These are phyloP conservation scores for Crenuchus spilurus DNA, from an alignment of 2,797 vertebrate genomes.

Conservation along the genomic window DNA sequence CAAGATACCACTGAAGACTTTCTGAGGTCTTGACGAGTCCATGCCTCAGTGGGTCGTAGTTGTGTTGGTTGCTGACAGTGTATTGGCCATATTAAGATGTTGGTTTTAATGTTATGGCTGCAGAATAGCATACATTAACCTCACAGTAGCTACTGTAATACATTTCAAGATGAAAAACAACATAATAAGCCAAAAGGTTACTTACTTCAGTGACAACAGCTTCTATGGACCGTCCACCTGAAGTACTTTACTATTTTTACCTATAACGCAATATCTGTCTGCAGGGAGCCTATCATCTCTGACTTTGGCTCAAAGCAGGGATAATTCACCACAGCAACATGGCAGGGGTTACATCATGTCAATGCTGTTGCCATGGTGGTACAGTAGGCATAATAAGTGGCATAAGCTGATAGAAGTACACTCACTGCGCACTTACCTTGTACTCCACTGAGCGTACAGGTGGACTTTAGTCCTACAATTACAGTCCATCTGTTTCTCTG, in stretches of 20 bases:
- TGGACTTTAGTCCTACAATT: no score
- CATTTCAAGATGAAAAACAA: no score
- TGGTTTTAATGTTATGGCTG: no score
- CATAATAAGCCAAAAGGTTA: not conserved
- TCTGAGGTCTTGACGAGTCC: no score
- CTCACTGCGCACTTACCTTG: not conserved
- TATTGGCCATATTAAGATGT: no score
- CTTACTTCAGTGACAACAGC: not conserved
- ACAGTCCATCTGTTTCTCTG: no score
- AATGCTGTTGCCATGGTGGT: not conserved
- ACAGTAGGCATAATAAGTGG: not conserved
- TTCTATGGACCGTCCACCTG: not conserved
- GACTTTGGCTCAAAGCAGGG: not conserved
- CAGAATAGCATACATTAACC: no score
- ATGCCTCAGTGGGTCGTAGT: no score
- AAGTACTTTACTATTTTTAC: not conserved
- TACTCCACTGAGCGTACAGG: no score
- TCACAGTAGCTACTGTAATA: no score
- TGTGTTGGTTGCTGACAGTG: no score
- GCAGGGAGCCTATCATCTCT: not conserved
- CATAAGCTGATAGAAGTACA: not conserved
- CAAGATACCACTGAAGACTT: no score
- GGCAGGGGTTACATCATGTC: not conserved
- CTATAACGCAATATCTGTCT: not conserved
- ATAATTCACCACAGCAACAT: conserved; percentile 5